Conservation (phyloP, 2,888 invertebrate genomes). For the Rhagonycha lutea region DNA sequence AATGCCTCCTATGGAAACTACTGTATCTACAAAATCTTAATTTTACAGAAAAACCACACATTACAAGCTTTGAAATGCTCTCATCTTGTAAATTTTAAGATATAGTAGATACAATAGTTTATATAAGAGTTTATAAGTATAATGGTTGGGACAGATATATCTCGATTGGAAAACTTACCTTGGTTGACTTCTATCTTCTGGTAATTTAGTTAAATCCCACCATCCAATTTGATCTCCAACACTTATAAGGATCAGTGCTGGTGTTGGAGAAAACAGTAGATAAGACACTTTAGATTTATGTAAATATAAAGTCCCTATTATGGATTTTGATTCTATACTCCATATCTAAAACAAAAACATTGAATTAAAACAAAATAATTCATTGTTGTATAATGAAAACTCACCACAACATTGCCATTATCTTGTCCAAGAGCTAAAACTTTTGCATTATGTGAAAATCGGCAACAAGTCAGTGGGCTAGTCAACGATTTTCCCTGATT, state of each 20-base stretch:
- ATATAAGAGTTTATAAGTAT: too few species aligned
- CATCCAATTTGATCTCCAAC: conserved; percentile 63
- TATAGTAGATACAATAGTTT: too few species aligned
- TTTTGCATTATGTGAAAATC: conserved; percentile 59
- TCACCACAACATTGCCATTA: conserved; percentile 66
- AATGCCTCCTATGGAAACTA: too few species aligned
- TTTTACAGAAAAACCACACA: too few species aligned
- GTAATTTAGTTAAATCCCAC: conserved; percentile 56
- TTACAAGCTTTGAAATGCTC: too few species aligned
- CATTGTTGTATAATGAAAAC: conserved; percentile 27
- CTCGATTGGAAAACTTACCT: conserved; percentile 4
- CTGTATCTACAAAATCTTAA: too few species aligned
- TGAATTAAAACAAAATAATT: neutral
- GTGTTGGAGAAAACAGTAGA: conserved; percentile 60
- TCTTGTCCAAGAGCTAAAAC: conserved; percentile 67
- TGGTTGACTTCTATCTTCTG: neutral
- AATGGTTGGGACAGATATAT: too few species aligned
- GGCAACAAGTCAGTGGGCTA: conserved; percentile 37
- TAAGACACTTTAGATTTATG: conserved; percentile 61
- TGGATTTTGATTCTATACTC: conserved; percentile 54
- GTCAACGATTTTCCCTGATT: conserved; percentile 24
- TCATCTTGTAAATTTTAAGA: too few species aligned
- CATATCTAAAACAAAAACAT: conserved; percentile 53
- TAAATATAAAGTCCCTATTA: conserved; percentile 56
- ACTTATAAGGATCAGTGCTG: conserved; percentile 59